Evolutionary conservation across 2,113 vertebrate genomes (phyloP), one percentile per base, ranked within the genome.

Genomic region (Lethenteron camtschaticum): DNA sequence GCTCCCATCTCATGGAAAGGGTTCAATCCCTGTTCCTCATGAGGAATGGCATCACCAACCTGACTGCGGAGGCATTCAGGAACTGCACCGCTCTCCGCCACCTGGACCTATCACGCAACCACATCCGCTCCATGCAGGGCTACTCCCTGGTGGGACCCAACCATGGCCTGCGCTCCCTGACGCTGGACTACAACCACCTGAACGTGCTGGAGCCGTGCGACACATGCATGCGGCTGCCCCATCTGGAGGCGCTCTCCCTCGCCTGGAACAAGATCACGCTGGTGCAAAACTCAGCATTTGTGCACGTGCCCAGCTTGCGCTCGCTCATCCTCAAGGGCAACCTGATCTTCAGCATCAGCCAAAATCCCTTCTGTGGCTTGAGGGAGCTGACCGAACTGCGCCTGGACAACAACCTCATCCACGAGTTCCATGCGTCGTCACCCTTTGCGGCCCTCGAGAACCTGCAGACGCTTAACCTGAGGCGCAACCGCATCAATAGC

Each of bases 371-470:
- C 41, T 7, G 41, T 41, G 41, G 41, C 41, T 7, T 41, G 41
- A 66, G 24, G 10, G n/a, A 11, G 63, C 63, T 66, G 10, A 9
- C n/a, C 9, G 24, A 66, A n/a, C 63, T 66, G 9, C 82, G 81
- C 4, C 72, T 90, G 16, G 84, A 85, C 75, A 85, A 85, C 73
- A 92, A 88, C 73, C 82, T 85, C 56, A 76, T 92, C 58, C 84
- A 82, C 0, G 63, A 66, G n/a, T 66, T 66, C 63, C 41, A 41
- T 41, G 24, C 10, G 63, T 9, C 9, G 10, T 24, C n/a, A n/a
- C n/a, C 24, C n/a, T 24, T 66, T 10, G 63, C n/a, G n/a, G 63
- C n/a, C 63, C 63, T 66, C 24, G 63, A 66, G 63, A 66, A 66
- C 24, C 24, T 66, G 63, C n/a, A 66, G 24, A 66, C 63, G 63